Evolutionary conservation across 2,797 vertebrate genomes (phyloP).

Genomic region (Eptatretus atami): DNA sequence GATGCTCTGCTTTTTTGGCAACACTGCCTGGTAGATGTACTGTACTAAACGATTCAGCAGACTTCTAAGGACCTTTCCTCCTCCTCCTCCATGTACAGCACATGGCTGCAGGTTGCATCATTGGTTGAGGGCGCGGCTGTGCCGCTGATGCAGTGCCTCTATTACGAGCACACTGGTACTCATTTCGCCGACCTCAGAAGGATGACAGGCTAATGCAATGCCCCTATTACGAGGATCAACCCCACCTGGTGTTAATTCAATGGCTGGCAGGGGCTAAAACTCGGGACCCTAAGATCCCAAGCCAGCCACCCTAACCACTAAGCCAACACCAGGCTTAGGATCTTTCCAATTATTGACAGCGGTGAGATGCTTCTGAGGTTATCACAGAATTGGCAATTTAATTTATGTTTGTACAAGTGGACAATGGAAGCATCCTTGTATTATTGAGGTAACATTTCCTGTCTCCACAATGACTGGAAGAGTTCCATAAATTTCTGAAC

Average conservation of each 20-base stretch:
- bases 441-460: background rate
- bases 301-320: too few species aligned
- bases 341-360: background rate
- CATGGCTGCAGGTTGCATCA: too few species aligned
- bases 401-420: background rate
- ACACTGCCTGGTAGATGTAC: background rate
- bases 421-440: conserved; percentile 3
- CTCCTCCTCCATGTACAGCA: too few species aligned
- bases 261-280: background rate
- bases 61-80: background rate
- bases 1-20: background rate
- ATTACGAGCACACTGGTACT: too few species aligned
- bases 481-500: background rate
- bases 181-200: too few species aligned
- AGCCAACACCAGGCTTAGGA: too few species aligned
- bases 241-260: too few species aligned
- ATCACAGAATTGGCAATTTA: conserved; percentile 2
- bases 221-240: too few species aligned
- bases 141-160: too few species aligned
- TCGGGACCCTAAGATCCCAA: too few species aligned
- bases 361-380: background rate
- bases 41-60: background rate
- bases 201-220: too few species aligned
- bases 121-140: too few species aligned
- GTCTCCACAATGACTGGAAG: background rate